Conservation (phyloP, 1,140 invertebrate species). For the Saccostrea glomerata region DNA sequence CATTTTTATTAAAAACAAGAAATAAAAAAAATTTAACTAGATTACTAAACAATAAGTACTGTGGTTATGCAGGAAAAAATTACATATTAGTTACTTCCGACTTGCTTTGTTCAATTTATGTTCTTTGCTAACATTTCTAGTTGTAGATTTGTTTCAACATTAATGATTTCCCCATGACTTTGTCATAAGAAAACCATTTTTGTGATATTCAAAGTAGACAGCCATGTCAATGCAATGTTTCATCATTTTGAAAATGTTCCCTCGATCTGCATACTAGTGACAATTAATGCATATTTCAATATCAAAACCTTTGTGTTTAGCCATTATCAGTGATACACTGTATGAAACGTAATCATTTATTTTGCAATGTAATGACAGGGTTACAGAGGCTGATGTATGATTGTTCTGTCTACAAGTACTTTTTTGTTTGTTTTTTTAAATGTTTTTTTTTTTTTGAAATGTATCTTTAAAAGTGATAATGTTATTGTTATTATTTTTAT, state of each 20-base stretch:
- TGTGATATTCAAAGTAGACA: too few relatives aligned
- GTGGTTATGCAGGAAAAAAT: too few relatives aligned
- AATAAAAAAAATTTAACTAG: too few relatives aligned
- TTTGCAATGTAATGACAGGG: neutral
- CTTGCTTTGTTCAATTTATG: too few relatives aligned
- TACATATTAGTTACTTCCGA: too few relatives aligned
- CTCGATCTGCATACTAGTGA: too few relatives aligned
- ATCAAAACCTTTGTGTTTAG: neutral
- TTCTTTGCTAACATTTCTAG: too few relatives aligned
- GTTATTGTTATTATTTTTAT: neutral
- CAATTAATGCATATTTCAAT: neutral
- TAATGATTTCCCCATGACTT: too few relatives aligned
- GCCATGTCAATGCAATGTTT: neutral
- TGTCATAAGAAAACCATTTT: too few relatives aligned
- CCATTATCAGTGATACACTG: neutral
- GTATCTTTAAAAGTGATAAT: neutral
- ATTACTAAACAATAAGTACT: too few relatives aligned
- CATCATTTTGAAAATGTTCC: neutral
- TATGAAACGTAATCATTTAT: neutral
- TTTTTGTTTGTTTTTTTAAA: neutral
- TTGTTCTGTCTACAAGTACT: neutral
- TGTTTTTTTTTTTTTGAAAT: neutral
- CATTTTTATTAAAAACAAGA: too few relatives aligned
- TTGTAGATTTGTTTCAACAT: too few relatives aligned
- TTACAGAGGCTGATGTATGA: neutral